Conservation (phyloP, 2,888 invertebrate genomes). For the Dugesia japonica region DNA sequence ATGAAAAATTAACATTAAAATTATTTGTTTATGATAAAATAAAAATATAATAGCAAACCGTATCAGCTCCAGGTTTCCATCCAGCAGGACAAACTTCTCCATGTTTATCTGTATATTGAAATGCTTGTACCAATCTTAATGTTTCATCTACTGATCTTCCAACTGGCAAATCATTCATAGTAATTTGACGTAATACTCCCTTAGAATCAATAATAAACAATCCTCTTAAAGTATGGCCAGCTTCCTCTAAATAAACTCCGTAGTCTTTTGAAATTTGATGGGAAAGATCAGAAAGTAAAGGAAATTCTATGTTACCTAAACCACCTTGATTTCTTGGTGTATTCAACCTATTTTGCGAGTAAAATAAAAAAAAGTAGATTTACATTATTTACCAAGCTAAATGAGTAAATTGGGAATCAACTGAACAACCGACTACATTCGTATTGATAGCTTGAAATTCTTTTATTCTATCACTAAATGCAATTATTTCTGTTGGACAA, state of each 20-base stretch:
- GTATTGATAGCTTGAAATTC: conserved; percentile 46
- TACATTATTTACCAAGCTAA: conserved; percentile 62
- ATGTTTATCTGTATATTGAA: conserved; percentile 56
- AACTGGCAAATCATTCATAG: conserved; percentile 79
- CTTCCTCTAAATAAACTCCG: conserved; percentile 73
- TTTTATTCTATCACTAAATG: conserved; percentile 61
- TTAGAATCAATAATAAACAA: conserved; percentile 79
- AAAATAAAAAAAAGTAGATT: too few species aligned
- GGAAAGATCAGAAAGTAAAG: conserved; percentile 78
- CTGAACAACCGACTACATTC: conserved; percentile 72
- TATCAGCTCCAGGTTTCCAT: conserved; percentile 67
- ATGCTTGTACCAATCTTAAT: conserved; percentile 74
- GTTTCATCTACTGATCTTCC: conserved; percentile 78
- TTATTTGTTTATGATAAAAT: too few species aligned
- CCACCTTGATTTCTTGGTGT: conserved; percentile 77
- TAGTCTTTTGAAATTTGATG: conserved; percentile 68
- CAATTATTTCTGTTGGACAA: conserved; percentile 83
- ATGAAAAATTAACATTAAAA: too few species aligned
- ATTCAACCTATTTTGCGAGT: conserved; percentile 65
- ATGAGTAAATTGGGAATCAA: conserved; percentile 88
- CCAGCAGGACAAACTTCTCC: conserved; percentile 84
- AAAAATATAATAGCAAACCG: neutral
- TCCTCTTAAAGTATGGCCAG: conserved; percentile 58
- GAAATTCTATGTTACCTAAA: conserved; percentile 79
- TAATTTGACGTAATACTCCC: conserved; percentile 72